Evolutionary conservation across 2,888 invertebrate genomes (phyloP), one percentile per base, ranked within the genome.

Genomic region (Siphlonurus alternatus): DNA sequence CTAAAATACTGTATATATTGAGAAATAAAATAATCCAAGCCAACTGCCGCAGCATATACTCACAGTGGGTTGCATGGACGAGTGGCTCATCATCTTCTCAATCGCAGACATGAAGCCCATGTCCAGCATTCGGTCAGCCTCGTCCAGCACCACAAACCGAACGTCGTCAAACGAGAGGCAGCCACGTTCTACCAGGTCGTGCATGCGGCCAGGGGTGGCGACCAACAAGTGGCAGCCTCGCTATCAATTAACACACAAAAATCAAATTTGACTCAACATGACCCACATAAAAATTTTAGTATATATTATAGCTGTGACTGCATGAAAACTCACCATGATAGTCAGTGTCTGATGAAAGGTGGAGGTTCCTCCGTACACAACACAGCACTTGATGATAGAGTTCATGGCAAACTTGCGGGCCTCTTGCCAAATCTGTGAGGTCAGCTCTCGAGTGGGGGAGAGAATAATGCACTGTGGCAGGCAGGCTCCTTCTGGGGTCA

Each of bases 361-460:
- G 0, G 88, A 85, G 0, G 91, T 89, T 0, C 96, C 96, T 18
- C 97, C 97, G 70, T 95, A 95, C 0, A 87, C 82, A 0, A 89
- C 83, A 1, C 82, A 83, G 2, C 86, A 81, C 71, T 88, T 88
- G 0, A 96, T 71, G 63, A 86, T 79, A 0, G 92, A 88, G 0
- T 82, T 83, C 63, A 81, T 78, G 0, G 93, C 79, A 73, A 95
- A 97, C 75, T 93, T 93, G 5, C 85, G 77, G 0, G 90, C 88
- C 74, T 96, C 93, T 66, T 85, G 84, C 70, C 81, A 87, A 67
- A 96, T 95, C 72, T 98, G 98, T 18, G 87, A 81, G 0, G 89
- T 87, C 64, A 99, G 77, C 75, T 99, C 98, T 59, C 98, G 81
- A 0, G 97, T 97, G 0, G 98, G 98, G 0, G 93, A 85, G 0